Evolutionary conservation across 2,888 invertebrate species (phyloP), one percentile per base, ranked within the genome.

Genomic region (Lysandra coridon): DNA sequence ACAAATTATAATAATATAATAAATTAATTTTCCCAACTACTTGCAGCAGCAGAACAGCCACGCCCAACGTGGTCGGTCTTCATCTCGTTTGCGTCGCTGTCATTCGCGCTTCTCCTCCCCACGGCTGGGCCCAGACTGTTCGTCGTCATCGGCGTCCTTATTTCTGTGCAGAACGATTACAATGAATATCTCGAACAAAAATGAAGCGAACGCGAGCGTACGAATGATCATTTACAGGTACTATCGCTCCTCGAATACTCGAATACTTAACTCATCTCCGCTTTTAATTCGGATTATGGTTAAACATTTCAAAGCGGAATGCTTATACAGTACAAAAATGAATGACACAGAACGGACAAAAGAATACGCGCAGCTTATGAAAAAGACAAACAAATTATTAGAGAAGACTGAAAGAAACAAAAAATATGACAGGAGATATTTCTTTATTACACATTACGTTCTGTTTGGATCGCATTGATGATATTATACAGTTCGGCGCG

Each of bases 121-220:
- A 44, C 60, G 79, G 74, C 79, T 79, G 62, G 79, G 73, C 30
- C 79, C 74, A 6, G 79, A 30, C 62, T 74, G 40, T 1, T 23
- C 73, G 7, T 30, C 74, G n/a, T 79, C 79, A 40, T 79, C 60
- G 1, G 79, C 60, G 40, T 79, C 79, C 62, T 73, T 79, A 44
- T 74, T 73, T 79, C 79, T 79, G 62, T 62, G 60, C 14, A 69
- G 5, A 60, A 60, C 2, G 40, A 3, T 4, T 60, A 3, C 30
- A 30, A 14, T 7, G 33, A 12, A 33, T 33, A 69, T 33, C 0
- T 64, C 33, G 33, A 33, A 37, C 33, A 14, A 33, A 17, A 69
- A 33, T 1, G 30, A 53, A 49, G 7, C 37, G 7, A 53, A 53
- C 23, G 23, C 53, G 33, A 69, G 53, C 23, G 14, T 4, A 23